Conservation (phyloP, 2,113 vertebrate genomes). For the Mobula hypostoma region DNA sequence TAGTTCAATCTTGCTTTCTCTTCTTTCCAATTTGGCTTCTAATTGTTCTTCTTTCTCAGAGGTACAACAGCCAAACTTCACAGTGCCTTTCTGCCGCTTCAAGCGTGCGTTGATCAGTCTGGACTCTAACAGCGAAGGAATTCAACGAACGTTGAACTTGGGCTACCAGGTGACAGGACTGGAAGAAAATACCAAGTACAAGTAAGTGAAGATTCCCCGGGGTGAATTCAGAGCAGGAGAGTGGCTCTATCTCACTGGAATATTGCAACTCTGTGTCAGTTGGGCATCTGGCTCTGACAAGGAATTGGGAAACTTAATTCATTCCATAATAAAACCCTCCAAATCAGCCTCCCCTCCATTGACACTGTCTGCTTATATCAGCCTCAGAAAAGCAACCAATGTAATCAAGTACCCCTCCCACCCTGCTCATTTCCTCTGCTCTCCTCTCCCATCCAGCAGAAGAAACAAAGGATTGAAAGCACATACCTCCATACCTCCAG, state of each 20-base stretch:
- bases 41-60: neutral
- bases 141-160: conserved; percentile 40
- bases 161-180: conserved; percentile 48
- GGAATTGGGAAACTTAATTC: no score
- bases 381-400: no score
- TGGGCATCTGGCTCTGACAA: no score
- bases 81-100: conserved; percentile 42
- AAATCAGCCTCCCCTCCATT: neutral
- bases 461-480: no score
- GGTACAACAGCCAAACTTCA: neutral
- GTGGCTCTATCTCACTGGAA: neutral
- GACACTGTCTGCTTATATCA: no score
- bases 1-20: no score
- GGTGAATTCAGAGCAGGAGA: neutral
- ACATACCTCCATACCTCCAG: no score
- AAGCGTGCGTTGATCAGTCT: conserved; percentile 45
- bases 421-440: no score
- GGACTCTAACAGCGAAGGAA: conserved; percentile 41
- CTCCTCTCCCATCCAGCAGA: no score
- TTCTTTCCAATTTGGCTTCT: neutral
- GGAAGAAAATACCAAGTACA: conserved; percentile 44
- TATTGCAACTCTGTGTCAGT: neutral
- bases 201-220: conserved; percentile 41
- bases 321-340: no score
- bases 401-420: no score